phyloP scores from a whole-genome alignment of 2,113 vertebrate species.

The Alces alces region DNA sequence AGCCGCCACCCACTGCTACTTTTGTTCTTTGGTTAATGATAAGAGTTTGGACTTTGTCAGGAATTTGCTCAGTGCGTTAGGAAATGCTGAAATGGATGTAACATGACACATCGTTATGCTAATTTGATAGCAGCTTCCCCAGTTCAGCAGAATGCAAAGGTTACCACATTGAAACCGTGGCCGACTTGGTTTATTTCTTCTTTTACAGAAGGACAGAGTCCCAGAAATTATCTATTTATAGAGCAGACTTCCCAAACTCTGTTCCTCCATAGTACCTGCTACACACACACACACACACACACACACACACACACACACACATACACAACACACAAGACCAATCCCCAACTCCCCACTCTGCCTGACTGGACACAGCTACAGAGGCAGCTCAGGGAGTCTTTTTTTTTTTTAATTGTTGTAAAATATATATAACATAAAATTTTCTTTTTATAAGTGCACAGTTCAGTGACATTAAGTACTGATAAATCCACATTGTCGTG shows the following conservation, averaged over 20 bases:
- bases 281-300: fast-evolving
- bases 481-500: fast-evolving
- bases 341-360: background rate
- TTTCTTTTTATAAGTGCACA: fast-evolving
- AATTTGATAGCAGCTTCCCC: background rate
- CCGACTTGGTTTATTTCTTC: background rate
- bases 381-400: background rate
- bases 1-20: background rate
- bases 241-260: background rate
- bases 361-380: background rate
- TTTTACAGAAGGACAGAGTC: background rate
- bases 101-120: background rate
- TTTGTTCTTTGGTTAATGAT: background rate
- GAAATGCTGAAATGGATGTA: background rate
- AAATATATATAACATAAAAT: background rate
- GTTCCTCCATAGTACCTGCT: background rate
- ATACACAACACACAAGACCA: background rate
- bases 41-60: background rate
- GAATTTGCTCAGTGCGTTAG: background rate
- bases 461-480: background rate
- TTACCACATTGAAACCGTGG: background rate
- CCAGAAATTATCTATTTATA: background rate
- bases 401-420: background rate
- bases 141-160: background rate
- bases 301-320: background rate